Evolutionary conservation across 2,797 vertebrate species (phyloP).

Genomic region (Tenualosa ilisha): DNA sequence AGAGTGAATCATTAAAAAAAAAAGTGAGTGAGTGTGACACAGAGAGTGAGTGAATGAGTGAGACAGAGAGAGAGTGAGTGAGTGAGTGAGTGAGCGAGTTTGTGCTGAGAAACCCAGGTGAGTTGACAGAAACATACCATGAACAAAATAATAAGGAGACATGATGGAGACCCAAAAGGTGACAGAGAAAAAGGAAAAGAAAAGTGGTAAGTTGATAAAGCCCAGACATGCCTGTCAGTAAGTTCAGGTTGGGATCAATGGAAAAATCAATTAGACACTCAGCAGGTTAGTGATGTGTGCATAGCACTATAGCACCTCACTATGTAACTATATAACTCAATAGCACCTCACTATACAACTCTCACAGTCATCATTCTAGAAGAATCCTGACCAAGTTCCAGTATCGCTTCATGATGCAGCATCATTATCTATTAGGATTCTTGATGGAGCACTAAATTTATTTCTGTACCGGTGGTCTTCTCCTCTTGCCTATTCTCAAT

Average conservation of each 20-base stretch:
- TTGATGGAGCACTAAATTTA: neutral
- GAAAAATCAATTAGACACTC: constrained; percentile 3
- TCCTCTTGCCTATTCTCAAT: neutral
- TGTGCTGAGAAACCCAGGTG: neutral
- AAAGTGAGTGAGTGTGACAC: neutral
- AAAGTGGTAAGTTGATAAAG: no score
- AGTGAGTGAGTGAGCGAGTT: neutral
- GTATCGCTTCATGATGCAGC: no score
- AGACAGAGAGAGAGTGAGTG: neutral
- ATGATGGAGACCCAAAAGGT: neutral
- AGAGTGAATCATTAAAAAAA: neutral
- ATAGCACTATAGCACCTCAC: neutral
- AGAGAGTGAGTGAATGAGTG: neutral
- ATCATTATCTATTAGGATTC: neutral
- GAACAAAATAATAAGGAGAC: neutral
- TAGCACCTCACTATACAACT: neutral
- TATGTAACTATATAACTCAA: neutral
- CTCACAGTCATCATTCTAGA: no score
- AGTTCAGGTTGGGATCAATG: neutral
- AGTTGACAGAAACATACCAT: neutral
- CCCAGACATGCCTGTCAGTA: neutral
- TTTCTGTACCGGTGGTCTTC: neutral
- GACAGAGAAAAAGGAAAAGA: neutral
- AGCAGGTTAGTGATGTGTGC: neutral
- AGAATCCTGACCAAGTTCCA: no score